Evolutionary conservation across 2,888 invertebrate species (phyloP).

Genomic region (Agrotis ipsilon): DNA sequence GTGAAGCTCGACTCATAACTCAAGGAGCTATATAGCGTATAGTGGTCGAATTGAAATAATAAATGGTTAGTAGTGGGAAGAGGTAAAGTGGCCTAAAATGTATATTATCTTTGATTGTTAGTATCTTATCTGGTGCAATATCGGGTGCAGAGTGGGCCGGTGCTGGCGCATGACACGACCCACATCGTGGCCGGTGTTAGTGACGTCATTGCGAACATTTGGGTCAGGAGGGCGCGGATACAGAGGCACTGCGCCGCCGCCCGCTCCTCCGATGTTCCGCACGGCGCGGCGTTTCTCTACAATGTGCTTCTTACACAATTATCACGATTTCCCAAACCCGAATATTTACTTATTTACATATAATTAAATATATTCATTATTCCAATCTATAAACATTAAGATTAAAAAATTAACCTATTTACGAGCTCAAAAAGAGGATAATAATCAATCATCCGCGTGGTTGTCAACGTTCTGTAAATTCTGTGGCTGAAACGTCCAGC

Average conservation of each 20-base stretch:
- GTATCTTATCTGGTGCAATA: slow-evolving; percentile 68
- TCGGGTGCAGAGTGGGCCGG: slow-evolving; percentile 68
- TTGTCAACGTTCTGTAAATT: too few relatives aligned
- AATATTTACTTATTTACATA: too few relatives aligned
- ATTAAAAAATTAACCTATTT: too few relatives aligned
- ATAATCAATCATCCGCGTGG: too few relatives aligned
- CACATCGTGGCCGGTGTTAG: slow-evolving; percentile 81
- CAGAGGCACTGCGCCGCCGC: slow-evolving; percentile 70
- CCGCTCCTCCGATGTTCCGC: slow-evolving; percentile 57
- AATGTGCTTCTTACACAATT: slow-evolving; percentile 17
- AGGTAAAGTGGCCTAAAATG: slow-evolving; percentile 49
- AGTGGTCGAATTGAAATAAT: slow-evolving; percentile 28
- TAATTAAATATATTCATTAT: too few relatives aligned
- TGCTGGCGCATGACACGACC: slow-evolving; percentile 78
- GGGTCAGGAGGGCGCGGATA: slow-evolving; percentile 85
- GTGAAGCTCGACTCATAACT: too few relatives aligned
- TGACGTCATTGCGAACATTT: slow-evolving; percentile 88
- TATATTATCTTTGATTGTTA: slow-evolving; percentile 51
- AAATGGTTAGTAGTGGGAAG: slow-evolving; percentile 15
- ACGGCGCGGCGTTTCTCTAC: slow-evolving; percentile 22
- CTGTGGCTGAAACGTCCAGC: too few relatives aligned
- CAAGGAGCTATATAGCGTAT: too few relatives aligned
- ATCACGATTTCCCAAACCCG: slow-evolving; percentile 2
- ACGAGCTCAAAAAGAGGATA: too few relatives aligned
- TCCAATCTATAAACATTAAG: too few relatives aligned